Percentiles rank a stretch among this genome's conserved stretches.
Conservation (phyloP, 2,888 invertebrate species). For the Amphipyra tragopoginis region DNA sequence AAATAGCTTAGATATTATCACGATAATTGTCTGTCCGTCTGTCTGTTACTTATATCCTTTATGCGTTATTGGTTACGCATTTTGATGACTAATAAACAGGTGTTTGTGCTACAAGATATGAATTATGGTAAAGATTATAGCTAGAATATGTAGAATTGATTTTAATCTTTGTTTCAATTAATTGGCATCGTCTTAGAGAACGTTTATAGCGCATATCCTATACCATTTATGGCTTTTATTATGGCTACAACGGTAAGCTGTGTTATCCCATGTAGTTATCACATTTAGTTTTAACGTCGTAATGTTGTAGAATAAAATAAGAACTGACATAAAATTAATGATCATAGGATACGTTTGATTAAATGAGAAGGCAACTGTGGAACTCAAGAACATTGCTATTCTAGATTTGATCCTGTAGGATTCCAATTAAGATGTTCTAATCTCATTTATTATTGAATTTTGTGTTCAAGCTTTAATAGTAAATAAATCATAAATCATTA, state of each 20-base stretch:
- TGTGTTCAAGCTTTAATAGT: neutral
- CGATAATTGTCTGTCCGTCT: conserved; percentile 48
- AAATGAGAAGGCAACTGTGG: neutral
- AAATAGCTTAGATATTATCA: conserved; percentile 46
- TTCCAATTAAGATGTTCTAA: neutral
- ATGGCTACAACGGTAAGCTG: conserved; percentile 15
- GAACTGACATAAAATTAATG: neutral
- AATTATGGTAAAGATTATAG: conserved; percentile 34
- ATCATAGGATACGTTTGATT: neutral
- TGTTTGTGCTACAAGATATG: conserved; percentile 60
- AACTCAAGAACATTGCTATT: no score
- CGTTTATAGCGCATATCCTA: conserved; percentile 35
- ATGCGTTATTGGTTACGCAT: conserved; percentile 54
- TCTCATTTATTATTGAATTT: neutral
- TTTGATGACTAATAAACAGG: conserved; percentile 70
- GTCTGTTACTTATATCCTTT: conserved; percentile 46
- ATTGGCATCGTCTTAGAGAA: conserved; percentile 21
- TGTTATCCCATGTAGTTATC: no score
- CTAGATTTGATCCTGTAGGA: neutral
- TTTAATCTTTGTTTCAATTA: conserved; percentile 45
- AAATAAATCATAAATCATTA: conserved; percentile 7
- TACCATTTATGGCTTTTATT: conserved; percentile 40
- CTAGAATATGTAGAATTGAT: conserved; percentile 32
- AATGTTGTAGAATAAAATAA: conserved; percentile 13
- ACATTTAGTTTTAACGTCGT: conserved; percentile 13